Evolutionary conservation across 2,797 vertebrate species (phyloP).

Genomic region (Acestrorhynchus altus): DNA sequence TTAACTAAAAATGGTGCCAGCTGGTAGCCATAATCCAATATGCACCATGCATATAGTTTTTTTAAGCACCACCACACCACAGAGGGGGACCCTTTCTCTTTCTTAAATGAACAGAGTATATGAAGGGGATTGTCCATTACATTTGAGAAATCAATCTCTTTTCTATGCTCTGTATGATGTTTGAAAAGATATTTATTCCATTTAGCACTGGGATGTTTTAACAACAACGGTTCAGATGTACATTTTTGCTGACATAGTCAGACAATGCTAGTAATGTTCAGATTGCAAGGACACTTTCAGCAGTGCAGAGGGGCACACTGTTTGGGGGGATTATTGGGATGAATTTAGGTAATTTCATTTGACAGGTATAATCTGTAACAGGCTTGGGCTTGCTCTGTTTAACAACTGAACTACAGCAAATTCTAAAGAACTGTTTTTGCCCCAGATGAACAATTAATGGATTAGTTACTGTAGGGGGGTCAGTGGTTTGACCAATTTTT

Average conservation of each 20-base stretch:
- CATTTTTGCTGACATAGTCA: neutral
- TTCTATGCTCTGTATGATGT: neutral
- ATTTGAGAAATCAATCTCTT: neutral
- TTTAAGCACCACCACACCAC: no score
- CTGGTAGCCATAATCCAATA: no score
- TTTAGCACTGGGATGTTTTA: constrained; percentile 24
- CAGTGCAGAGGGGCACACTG: neutral
- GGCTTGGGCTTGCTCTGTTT: constrained; percentile 6
- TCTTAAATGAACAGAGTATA: no score
- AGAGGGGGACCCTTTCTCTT: no score
- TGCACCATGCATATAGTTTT: no score
- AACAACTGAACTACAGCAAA: no score
- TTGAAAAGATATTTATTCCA: constrained; percentile 14
- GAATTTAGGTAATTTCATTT: constrained; percentile 3
- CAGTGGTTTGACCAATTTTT: no score
- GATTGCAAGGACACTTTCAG: neutral
- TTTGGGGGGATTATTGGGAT: neutral
- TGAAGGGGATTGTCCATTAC: neutral
- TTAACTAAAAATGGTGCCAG: no score
- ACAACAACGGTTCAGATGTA: constrained; percentile 9
- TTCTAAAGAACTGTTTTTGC: neutral
- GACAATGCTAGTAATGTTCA: constrained; percentile 2
- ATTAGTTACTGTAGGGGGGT: neutral
- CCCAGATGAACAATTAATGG: neutral
- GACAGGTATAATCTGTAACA: constrained; percentile 9